A percentile compares a stretch with the other conserved stretches of the same genome.
Conservation (phyloP, 2,113 vertebrate genomes). For the Porphyrio hochstetteri region DNA sequence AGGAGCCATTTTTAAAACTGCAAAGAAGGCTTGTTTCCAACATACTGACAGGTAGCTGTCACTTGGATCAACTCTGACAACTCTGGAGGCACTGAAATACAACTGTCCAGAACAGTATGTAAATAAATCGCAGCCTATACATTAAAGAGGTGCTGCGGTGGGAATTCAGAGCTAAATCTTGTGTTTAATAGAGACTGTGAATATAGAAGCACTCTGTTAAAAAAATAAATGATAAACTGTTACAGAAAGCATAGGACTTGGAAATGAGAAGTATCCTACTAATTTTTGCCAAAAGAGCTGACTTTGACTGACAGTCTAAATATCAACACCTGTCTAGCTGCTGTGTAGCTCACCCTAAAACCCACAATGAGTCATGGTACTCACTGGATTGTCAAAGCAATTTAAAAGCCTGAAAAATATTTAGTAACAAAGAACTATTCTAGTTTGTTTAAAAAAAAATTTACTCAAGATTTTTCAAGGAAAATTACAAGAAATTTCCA, state of each 20-base stretch:
- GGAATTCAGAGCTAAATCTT: background rate
- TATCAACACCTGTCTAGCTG: background rate
- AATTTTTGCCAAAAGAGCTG: background rate
- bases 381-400: background rate
- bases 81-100: background rate
- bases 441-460: background rate
- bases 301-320: background rate
- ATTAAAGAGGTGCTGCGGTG: background rate
- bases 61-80: constrained; percentile 13
- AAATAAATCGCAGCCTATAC: background rate
- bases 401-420: background rate
- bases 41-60: background rate
- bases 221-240: background rate
- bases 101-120: background rate
- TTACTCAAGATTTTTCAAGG: background rate
- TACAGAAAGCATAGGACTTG: background rate
- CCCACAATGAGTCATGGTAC: background rate
- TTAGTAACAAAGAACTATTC: background rate
- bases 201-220: background rate
- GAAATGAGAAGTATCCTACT: background rate
- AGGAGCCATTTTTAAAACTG: background rate
- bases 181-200: background rate
- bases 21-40: background rate
- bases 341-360: background rate
- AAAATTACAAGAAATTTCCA: background rate